Percentiles rank a stretch among this genome's conserved stretches.
Conservation (phyloP, 1,140 invertebrate genomes). For the Dreissena polymorpha region DNA sequence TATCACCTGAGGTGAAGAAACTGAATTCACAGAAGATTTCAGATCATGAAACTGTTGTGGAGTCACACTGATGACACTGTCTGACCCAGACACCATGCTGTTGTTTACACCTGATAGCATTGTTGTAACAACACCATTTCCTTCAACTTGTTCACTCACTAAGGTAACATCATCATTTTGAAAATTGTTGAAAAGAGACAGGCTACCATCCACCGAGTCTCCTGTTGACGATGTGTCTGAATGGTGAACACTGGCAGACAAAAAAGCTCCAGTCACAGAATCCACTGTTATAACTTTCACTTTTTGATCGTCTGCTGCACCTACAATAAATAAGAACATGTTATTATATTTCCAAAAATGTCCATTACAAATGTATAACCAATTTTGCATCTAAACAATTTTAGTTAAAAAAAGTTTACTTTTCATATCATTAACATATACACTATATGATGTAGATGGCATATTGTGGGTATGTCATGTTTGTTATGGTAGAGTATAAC, state of each 20-base stretch:
- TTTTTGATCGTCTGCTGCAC: conserved; percentile 40
- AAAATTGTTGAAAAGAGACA: background rate
- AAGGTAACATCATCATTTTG: too few relatives aligned
- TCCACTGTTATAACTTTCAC: conserved; percentile 58
- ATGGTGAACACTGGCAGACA: conserved; percentile 39
- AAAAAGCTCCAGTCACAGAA: conserved; percentile 51
- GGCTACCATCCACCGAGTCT: conserved; percentile 46
- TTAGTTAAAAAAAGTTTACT: too few relatives aligned
- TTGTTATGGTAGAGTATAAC: too few relatives aligned
- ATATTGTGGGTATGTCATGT: too few relatives aligned
- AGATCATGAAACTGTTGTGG: background rate
- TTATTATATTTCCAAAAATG: too few relatives aligned
- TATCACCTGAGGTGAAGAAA: conserved; percentile 49
- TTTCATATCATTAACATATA: too few relatives aligned
- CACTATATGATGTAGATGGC: too few relatives aligned
- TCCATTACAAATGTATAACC: too few relatives aligned
- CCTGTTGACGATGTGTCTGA: conserved; percentile 42
- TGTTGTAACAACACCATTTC: conserved; percentile 23
- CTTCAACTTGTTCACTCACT: conserved; percentile 5
- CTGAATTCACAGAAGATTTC: background rate
- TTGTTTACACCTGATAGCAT: conserved; percentile 29
- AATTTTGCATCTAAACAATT: too few relatives aligned
- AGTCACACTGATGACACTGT: background rate
- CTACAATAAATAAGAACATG: background rate
- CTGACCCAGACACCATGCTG: background rate